These are phyloP conservation scores for Geodia barretti DNA, from an alignment of 37 sponge, comb jelly and placozoan species.

Conservation along the genomic window DNA sequence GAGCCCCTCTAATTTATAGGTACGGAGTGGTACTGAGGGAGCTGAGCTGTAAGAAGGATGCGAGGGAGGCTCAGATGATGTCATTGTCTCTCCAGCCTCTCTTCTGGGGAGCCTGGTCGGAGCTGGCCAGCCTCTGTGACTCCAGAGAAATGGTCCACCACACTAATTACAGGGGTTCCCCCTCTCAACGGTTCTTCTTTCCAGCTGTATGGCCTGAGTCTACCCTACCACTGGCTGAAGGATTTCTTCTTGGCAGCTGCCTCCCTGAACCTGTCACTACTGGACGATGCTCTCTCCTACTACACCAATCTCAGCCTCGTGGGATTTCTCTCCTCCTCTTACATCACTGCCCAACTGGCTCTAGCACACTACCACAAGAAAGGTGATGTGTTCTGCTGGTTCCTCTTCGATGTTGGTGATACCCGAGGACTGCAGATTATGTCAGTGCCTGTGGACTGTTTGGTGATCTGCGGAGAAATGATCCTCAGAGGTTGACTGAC, in stretches of 20 bases:
- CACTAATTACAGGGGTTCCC: neutral
- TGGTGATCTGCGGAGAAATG: conserved; percentile 40
- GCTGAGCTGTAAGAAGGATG: conserved; percentile 27
- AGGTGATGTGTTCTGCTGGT: conserved; percentile 13
- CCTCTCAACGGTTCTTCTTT: neutral
- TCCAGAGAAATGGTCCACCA: conserved; percentile 63
- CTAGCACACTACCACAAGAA: conserved; percentile 67
- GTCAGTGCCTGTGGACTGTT: conserved; percentile 49
- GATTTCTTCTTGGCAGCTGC: conserved; percentile 78
- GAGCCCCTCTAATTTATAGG: conserved; percentile 12
- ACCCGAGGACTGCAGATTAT: conserved; percentile 43
- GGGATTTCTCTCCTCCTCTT: conserved; percentile 60
- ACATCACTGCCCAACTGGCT: conserved; percentile 65
- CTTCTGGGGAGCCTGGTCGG: conserved; percentile 83
- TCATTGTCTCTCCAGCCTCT: conserved; percentile 57
- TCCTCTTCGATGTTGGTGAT: neutral
- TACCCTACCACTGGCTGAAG: conserved; percentile 91
- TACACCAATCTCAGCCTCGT: conserved; percentile 50
- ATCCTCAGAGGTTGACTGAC: conserved; percentile 65
- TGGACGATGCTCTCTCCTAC: conserved; percentile 80
- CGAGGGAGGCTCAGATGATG: conserved; percentile 50
- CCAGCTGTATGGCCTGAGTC: conserved; percentile 56
- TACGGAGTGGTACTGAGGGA: conserved; percentile 78
- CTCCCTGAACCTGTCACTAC: conserved; percentile 68
- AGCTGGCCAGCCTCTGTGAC: conserved; percentile 69